These are phyloP conservation scores for Magallana ariakensis DNA, from an alignment of 1,140 invertebrate genomes.

Conservation along the genomic window DNA sequence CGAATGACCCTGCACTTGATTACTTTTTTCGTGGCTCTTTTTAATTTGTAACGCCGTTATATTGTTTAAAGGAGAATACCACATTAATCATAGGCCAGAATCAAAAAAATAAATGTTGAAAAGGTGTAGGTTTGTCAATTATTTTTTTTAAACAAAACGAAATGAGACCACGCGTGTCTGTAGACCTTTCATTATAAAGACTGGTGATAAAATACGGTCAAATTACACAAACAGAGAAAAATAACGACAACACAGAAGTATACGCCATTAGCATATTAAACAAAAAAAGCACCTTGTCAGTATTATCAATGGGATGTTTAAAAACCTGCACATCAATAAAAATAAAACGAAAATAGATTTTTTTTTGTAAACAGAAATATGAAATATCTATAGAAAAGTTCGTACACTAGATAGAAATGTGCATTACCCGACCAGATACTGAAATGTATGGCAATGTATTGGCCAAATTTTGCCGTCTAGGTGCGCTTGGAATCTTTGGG, in stretches of 20 bases:
- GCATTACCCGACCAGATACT: neutral
- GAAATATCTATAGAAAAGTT: too few species aligned
- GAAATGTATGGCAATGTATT: neutral
- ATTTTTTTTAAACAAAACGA: neutral
- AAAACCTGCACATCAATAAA: too few species aligned
- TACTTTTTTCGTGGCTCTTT: neutral
- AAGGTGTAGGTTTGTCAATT: neutral
- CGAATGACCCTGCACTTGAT: neutral
- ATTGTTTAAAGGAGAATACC: conserved; percentile 5
- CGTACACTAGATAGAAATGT: neutral
- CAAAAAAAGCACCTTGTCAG: too few species aligned
- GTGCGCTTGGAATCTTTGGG: neutral
- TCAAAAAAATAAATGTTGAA: neutral
- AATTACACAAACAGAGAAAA: too few species aligned
- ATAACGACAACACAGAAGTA: too few species aligned
- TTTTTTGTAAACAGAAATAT: too few species aligned
- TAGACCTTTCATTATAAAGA: too few species aligned
- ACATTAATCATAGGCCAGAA: neutral
- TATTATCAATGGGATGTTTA: too few species aligned
- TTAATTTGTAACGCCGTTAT: neutral
- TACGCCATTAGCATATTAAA: too few species aligned
- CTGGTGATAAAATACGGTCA: too few species aligned
- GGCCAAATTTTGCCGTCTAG: neutral
- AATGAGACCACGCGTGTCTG: neutral
- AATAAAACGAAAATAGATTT: too few species aligned